Percentiles rank a stretch among this genome's conserved stretches.
These are phyloP conservation scores for Pelodiscus sinensis DNA, from an alignment of 2,113 vertebrate species.

Conservation along the genomic window DNA sequence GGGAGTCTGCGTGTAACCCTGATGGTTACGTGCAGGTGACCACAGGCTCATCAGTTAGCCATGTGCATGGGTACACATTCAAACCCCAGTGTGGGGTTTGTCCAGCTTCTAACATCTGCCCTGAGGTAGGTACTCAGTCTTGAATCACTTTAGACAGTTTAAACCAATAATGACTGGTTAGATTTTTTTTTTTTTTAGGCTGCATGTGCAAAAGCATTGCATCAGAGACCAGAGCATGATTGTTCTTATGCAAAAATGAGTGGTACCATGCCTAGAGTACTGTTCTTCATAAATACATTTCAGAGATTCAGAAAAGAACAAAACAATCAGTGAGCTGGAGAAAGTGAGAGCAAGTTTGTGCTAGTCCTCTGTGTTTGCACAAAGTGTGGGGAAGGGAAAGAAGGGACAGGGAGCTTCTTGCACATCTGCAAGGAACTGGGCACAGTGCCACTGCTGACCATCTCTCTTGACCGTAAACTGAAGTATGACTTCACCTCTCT, in stretches of 20 bases:
- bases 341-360: neutral
- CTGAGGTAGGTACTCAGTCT: neutral
- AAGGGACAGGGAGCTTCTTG: neutral
- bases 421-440: neutral
- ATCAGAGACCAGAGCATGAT: neutral
- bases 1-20: too few relatives aligned
- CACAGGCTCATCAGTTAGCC: too few relatives aligned
- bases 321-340: neutral
- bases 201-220: neutral
- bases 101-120: neutral
- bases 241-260: neutral
- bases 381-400: neutral
- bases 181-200: neutral
- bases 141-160: neutral
- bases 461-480: neutral
- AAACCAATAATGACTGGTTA: neutral
- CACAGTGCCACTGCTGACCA: neutral
- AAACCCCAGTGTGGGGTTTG: neutral
- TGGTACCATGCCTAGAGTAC: neutral
- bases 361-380: neutral
- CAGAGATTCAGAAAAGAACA: neutral
- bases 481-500: neutral
- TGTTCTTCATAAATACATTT: neutral
- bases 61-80: too few relatives aligned
- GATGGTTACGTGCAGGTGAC: too few relatives aligned